A percentile compares a stretch with the other conserved stretches of the same genome.
These are phyloP conservation scores for Asteroscopus sphinx DNA, from an alignment of 2,888 invertebrate genomes.

Conservation along the genomic window DNA sequence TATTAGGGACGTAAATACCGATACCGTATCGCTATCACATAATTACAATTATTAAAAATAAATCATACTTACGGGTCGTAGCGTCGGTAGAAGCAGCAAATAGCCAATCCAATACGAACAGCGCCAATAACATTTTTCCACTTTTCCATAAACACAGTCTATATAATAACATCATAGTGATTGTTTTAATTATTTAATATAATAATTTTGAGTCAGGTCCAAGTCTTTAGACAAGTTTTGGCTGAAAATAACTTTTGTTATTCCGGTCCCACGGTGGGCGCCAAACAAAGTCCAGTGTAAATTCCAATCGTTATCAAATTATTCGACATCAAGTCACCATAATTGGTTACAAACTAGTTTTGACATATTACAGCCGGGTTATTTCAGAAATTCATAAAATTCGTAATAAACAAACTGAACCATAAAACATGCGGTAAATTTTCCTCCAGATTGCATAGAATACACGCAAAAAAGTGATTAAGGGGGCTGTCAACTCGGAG, in stretches of 20 bases:
- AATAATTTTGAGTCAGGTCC: constrained; percentile 1
- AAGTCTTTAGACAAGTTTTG: neutral
- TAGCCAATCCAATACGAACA: constrained; percentile 82
- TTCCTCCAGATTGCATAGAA: constrained; percentile 75
- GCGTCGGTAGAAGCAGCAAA: constrained; percentile 79
- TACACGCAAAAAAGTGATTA: constrained; percentile 86
- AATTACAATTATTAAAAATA: constrained; percentile 35
- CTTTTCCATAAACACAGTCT: constrained; percentile 68
- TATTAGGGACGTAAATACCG: neutral
- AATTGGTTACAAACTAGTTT: constrained; percentile 39
- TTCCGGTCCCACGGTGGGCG: constrained; percentile 65
- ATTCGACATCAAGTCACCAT: constrained; percentile 32
- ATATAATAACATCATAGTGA: constrained; percentile 43
- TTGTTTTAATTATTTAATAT: constrained; percentile 2
- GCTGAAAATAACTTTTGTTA: constrained; percentile 13
- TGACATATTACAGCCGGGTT: constrained; percentile 27
- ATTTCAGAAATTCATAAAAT: constrained; percentile 42
- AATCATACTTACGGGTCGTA: constrained; percentile 77
- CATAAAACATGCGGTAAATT: constrained; percentile 75
- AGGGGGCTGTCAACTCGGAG: constrained; percentile 72
- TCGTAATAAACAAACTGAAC: constrained; percentile 63
- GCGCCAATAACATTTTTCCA: constrained; percentile 74
- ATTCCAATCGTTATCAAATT: constrained; percentile 31
- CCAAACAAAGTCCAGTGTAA: constrained; percentile 47
- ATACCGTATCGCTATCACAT: constrained; percentile 1